Percentiles rank a stretch among this genome's conserved stretches.
These are phyloP conservation scores for Clarias fuscus DNA, from an alignment of 2,797 vertebrate species.

Conservation along the genomic window DNA sequence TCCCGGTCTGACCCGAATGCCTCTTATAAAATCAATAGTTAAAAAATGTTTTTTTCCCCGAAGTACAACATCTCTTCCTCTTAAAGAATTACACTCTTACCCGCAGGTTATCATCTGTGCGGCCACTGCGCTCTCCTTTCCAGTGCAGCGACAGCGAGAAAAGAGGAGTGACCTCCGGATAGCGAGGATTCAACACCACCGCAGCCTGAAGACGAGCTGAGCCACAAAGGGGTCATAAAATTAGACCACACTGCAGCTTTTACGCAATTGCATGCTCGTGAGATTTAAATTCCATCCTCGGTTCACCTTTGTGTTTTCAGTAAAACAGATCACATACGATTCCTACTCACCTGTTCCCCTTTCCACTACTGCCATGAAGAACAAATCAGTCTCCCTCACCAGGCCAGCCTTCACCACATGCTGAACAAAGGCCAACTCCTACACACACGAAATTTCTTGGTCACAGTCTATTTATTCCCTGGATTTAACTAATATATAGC, in stretches of 20 bases:
- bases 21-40: neutral
- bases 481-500: neutral
- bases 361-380: slow-evolving; percentile 89
- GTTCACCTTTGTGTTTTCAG: neutral
- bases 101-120: slow-evolving; percentile 90
- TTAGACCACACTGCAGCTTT: neutral
- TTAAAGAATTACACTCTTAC: slow-evolving; percentile 65
- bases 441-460: neutral
- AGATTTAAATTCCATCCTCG: neutral
- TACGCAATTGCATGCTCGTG: neutral
- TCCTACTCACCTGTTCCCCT: slow-evolving; percentile 86
- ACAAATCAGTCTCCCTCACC: slow-evolving; percentile 88
- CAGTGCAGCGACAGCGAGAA: slow-evolving; percentile 93
- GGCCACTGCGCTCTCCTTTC: slow-evolving; percentile 90
- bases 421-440: slow-evolving; percentile 85
- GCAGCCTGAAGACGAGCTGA: slow-evolving; percentile 88
- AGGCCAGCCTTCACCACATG: slow-evolving; percentile 86
- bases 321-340: neutral
- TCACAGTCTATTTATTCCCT: neutral
- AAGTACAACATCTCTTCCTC: neutral
- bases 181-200: slow-evolving; percentile 88
- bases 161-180: slow-evolving; percentile 86
- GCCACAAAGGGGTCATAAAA: neutral
- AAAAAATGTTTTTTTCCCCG: neutral
- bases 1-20: no score